Evolutionary conservation across 2,113 vertebrate species (phyloP), one percentile per base, ranked within the genome.

Genomic region (Macaca fascicularis): DNA sequence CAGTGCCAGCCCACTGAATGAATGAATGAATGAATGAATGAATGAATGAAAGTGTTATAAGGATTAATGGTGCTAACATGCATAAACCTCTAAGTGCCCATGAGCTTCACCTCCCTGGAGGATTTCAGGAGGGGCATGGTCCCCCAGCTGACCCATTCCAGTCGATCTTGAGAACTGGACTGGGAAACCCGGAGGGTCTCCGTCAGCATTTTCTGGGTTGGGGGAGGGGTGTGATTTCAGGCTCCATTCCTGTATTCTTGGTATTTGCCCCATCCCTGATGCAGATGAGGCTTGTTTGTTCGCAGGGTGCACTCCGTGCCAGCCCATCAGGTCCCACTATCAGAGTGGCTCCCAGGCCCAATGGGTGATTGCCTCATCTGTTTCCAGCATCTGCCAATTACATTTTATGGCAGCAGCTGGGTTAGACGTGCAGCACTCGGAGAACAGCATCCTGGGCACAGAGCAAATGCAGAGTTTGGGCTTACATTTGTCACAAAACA

Each of bases 391-490:
- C 87, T 96, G 75, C 97, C 97, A 97, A 94, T 97, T 97, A 90
- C 97, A 95, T 97, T 98, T 98, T 96, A 94, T 97, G 95, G 93
- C 97, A 93, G 97, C 98, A 98, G 96, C 97, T 98, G 98, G 96
- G 97, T 96, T 97, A 95, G 90, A n/a, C 78, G 27, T 82, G 81
- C 79, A 91, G 93, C 59, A 94, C 67, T 78, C 22, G 35, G 38
- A 88, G 80, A 90, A 93, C 75, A 90, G 96, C 93, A 5, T 96
- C 97, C 85, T 69, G 97, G 98, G 97, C 89, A 40, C 32, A 22
- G 52, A 93, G 40, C 75, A 82, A 93, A 90, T 90, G 87, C 82
- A 55, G 87, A 84, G 7, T 84, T 96, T 93, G 90, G 88, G 92
- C 85, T 88, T 94, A 23, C 95, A 95, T 93, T 96, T 91, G 95